Conservation (phyloP, 2,113 vertebrate genomes). For the Psittacara wagleri region DNA sequence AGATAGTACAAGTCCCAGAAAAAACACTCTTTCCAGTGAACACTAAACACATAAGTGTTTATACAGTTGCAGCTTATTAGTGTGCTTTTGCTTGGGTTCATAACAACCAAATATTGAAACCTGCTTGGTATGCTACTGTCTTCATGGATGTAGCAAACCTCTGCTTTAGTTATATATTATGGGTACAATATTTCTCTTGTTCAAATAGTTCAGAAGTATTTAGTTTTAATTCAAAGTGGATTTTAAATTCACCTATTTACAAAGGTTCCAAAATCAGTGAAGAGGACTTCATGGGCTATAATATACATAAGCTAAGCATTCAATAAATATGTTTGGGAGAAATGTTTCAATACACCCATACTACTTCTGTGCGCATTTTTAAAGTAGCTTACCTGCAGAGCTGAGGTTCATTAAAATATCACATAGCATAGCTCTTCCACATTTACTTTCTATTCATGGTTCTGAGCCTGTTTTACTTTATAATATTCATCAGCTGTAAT, state of each 20-base stretch:
- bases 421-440: not conserved
- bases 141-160: not conserved
- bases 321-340: not conserved
- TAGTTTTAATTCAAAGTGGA: not conserved
- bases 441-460: constrained; percentile 1
- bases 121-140: not conserved
- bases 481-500: not conserved
- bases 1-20: not conserved
- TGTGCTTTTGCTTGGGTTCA: not conserved
- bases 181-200: not conserved
- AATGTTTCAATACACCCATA: not conserved
- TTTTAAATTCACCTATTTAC: not conserved
- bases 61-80: not conserved
- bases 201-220: not conserved
- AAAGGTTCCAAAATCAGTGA: not conserved
- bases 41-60: not conserved
- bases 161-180: not conserved
- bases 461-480: not conserved
- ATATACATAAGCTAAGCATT: not conserved
- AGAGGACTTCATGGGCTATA: not conserved
- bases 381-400: not conserved
- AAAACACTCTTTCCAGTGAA: not conserved
- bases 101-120: not conserved
- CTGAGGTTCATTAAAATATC: constrained; percentile 23
- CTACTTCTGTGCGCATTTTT: not conserved